These are phyloP conservation scores for Lithophane ornitopus DNA, from an alignment of 2,888 invertebrate species.

Conservation along the genomic window DNA sequence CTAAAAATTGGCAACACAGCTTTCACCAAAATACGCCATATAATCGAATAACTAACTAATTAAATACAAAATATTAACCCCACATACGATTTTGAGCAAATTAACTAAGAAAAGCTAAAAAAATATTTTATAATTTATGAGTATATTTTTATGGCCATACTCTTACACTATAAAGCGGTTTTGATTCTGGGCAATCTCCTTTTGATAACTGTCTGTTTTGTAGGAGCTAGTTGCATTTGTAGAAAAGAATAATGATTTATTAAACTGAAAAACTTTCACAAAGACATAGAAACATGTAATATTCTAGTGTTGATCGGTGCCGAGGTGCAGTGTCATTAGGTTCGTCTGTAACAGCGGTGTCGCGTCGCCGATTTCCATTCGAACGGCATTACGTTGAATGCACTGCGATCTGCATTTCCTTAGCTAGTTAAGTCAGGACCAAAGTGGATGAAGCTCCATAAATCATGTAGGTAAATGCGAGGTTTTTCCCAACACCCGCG, in stretches of 20 bases:
- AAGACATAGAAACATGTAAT: background rate
- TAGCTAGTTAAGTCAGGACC: slow-evolving; percentile 66
- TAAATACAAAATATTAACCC: too few species aligned
- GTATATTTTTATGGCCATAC: too few species aligned
- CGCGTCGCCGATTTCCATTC: slow-evolving; percentile 55
- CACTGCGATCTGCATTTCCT: slow-evolving; percentile 66
- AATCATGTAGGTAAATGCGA: slow-evolving; percentile 67
- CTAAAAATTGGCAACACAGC: too few species aligned
- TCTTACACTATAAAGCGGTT: too few species aligned
- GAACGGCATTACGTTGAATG: slow-evolving; percentile 55
- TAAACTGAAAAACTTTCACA: too few species aligned
- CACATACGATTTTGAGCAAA: too few species aligned
- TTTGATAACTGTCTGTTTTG: background rate
- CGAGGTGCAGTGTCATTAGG: slow-evolving; percentile 18
- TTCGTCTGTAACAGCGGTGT: slow-evolving; percentile 12
- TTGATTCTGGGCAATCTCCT: too few species aligned
- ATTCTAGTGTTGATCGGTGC: background rate
- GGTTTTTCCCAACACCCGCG: slow-evolving; percentile 57
- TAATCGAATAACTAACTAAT: too few species aligned
- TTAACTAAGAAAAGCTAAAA: too few species aligned
- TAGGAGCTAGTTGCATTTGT: background rate
- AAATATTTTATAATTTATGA: too few species aligned
- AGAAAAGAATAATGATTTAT: background rate
- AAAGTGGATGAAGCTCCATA: slow-evolving; percentile 66
- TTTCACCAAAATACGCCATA: too few species aligned